phyloP scores from a whole-genome alignment of 2,113 vertebrate species.

The Coryphaenoides rupestris region DNA sequence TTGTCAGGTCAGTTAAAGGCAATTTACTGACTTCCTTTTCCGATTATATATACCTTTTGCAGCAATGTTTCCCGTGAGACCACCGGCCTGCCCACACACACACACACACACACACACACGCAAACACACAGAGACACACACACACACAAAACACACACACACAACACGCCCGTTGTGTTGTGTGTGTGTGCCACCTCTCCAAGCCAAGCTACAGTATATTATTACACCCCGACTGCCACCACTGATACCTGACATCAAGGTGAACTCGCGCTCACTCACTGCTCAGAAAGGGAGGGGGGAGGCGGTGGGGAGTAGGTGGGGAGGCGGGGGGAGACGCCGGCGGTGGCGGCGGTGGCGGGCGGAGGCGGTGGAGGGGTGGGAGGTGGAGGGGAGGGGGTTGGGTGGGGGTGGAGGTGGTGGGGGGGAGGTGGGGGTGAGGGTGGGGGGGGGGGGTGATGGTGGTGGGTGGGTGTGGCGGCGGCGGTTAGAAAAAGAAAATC shows the following conservation, averaged over 20 bases:
- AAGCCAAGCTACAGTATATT: too few relatives aligned
- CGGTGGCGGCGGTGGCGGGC: too few relatives aligned
- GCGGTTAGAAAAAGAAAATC: constrained; percentile 50
- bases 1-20: too few relatives aligned
- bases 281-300: constrained; percentile 22
- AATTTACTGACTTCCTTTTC: too few relatives aligned
- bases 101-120: neutral
- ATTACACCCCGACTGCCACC: neutral
- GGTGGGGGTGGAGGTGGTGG: too few relatives aligned
- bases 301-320: too few relatives aligned
- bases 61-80: too few relatives aligned
- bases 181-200: neutral
- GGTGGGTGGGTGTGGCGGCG: neutral
- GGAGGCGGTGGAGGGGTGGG: too few relatives aligned
- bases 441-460: neutral
- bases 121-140: constrained; percentile 12
- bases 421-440: neutral
- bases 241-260: constrained; percentile 61
- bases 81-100: too few relatives aligned
- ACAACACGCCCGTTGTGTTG: constrained; percentile 7
- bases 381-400: too few relatives aligned
- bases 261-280: constrained; percentile 49
- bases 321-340: too few relatives aligned
- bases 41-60: too few relatives aligned
- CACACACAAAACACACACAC: neutral